These are phyloP conservation scores for Thunnus albacares DNA, from an alignment of 2,797 vertebrate genomes.

Conservation along the genomic window DNA sequence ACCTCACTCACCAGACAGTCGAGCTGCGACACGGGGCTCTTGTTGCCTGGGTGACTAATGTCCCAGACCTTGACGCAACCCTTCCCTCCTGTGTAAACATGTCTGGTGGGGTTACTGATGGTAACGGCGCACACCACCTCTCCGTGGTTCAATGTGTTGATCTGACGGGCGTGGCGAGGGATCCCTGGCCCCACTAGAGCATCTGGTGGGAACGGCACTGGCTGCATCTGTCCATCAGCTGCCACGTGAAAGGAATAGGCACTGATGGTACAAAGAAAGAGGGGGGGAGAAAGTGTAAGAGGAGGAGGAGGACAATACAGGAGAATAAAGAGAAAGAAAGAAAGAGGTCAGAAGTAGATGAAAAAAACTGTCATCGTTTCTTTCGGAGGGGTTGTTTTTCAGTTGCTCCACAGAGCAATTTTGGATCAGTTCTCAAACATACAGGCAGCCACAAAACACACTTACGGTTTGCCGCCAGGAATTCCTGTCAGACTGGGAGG, in stretches of 20 bases:
- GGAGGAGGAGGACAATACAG: not conserved
- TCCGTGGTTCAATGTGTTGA: slow-evolving; percentile 90
- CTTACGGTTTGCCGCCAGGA: slow-evolving; percentile 97
- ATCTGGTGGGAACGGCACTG: slow-evolving; percentile 89
- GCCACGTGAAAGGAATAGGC: slow-evolving; percentile 91
- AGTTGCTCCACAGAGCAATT: slow-evolving; percentile 12
- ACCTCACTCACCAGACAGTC: slow-evolving; percentile 93
- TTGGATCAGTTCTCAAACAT: slow-evolving; percentile 20
- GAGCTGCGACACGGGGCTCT: slow-evolving; percentile 97
- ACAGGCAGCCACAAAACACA: slow-evolving; percentile 30
- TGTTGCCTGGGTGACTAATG: slow-evolving; percentile 97
- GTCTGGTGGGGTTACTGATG: slow-evolving; percentile 97
- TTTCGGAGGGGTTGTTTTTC: slow-evolving; percentile 8
- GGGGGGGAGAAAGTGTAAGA: not conserved
- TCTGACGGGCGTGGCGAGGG: slow-evolving; percentile 90
- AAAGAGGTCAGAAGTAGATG: not conserved
- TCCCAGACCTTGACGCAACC: slow-evolving; percentile 99
- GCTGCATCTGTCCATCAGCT: slow-evolving; percentile 90
- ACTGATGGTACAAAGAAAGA: slow-evolving; percentile 62
- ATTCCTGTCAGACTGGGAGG: slow-evolving; percentile 94
- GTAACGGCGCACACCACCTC: slow-evolving; percentile 95
- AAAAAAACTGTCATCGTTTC: not conserved
- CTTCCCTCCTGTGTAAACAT: slow-evolving; percentile 97
- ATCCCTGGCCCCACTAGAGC: slow-evolving; percentile 90
- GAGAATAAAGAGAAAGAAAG: not conserved